Evolutionary conservation across 2,888 invertebrate genomes (phyloP), one percentile per base, ranked within the genome.

Genomic region (Drosophila dives): DNA sequence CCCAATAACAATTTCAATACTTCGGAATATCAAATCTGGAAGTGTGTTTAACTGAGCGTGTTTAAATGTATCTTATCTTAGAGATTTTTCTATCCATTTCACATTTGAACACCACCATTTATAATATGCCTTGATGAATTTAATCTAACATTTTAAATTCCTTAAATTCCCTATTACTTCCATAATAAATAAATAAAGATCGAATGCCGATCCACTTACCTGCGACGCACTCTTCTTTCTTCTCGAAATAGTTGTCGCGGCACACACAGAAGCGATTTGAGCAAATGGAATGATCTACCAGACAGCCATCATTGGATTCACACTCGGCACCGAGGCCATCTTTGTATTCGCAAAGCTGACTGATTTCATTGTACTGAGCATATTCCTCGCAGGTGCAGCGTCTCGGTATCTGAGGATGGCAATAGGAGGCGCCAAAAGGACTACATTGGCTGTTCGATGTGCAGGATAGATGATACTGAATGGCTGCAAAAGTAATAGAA

Each of bases 391-490:
- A 93, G 11, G 89, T 90, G 69, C 93, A 93, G 23, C 91, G 87
- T 79, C 91, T 89, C 12, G 91, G 92, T 61, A 91, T 82, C 53
- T 86, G 79, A 4, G 89, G 60, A 36, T 78, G 81, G 54, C 91
- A 90, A 72, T 74, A 91, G 62, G 90, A 83, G 49, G 91, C 91
- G n/a, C 93, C 93, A 60, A 87, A 93, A 6, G 93, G 93, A 80
- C 92, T 92, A 66, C 93, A 93, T 76, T 93, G 93, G 70, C 91
- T 92, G 75, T 91, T 89, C 67, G 91, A 91, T 23, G 91, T 91
- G 75, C 93, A 93, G 26, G 92, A 91, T 63, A 91, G 78, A 38
- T 91, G 89, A 76, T 85, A 91, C 77, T 90, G 90, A 65, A 91
- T 91, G 33, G 92, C 91, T 91, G 77, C 54, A 66, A 51, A 3